phyloP scores from a whole-genome alignment of 2,888 invertebrate genomes.

The Mimas tiliae region DNA sequence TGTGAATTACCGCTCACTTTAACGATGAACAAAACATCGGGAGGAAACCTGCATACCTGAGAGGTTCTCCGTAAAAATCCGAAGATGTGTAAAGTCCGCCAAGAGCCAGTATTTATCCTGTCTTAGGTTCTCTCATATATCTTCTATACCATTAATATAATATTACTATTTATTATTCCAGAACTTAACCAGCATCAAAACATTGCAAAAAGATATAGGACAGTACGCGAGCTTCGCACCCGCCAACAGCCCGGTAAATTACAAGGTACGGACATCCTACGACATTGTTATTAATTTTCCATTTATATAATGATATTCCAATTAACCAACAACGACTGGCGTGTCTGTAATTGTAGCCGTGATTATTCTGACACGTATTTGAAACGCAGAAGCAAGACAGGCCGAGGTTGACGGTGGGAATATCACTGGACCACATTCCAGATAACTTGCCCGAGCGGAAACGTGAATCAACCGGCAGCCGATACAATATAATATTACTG shows the following conservation, averaged over 20 bases:
- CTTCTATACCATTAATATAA: neutral
- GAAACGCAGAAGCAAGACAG: conserved; percentile 51
- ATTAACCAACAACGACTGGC: conserved; percentile 11
- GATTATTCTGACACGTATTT: conserved; percentile 39
- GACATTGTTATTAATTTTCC: neutral
- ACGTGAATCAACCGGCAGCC: conserved; percentile 64
- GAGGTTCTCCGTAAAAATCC: too few relatives aligned
- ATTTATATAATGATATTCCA: conserved; percentile 19
- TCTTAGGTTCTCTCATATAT: neutral
- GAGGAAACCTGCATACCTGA: too few relatives aligned
- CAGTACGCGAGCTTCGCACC: conserved; percentile 58
- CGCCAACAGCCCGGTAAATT: conserved; percentile 51
- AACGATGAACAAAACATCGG: too few relatives aligned
- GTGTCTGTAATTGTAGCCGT: conserved; percentile 2
- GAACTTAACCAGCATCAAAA: conserved; percentile 64
- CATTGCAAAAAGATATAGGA: conserved; percentile 63
- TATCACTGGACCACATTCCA: conserved; percentile 71
- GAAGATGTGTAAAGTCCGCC: too few relatives aligned
- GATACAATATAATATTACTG: conserved; percentile 55
- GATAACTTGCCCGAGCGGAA: conserved; percentile 76
- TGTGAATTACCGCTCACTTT: too few relatives aligned
- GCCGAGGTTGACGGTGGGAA: conserved; percentile 58
- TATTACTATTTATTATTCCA: conserved; percentile 41
- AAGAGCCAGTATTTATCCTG: too few relatives aligned
- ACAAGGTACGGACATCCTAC: conserved; percentile 54